phyloP scores from a whole-genome alignment of 2,797 vertebrate genomes.

The Chiloscyllium punctatum region DNA sequence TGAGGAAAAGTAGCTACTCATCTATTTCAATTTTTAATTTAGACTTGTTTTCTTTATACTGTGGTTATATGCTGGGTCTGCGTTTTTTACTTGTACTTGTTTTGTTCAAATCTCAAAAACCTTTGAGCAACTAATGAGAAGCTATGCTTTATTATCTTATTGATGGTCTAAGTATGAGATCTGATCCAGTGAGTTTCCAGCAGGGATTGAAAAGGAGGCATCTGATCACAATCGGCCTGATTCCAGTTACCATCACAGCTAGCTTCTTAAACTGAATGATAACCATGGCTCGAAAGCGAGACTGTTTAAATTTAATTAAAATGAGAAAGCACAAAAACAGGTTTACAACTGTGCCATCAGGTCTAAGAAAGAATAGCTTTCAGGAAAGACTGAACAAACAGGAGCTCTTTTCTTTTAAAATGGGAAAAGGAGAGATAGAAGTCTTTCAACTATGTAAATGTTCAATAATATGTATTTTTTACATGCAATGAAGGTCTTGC shows the following conservation, averaged over 20 bases:
- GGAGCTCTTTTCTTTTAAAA: not conserved
- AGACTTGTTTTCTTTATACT: not conserved
- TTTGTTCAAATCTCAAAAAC: not conserved
- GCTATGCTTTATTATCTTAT: not conserved
- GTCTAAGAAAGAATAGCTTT: not conserved
- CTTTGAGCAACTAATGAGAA: not conserved
- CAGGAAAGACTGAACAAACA: not conserved
- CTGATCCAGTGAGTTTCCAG: not conserved
- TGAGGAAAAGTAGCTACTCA: not conserved
- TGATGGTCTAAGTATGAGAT: not conserved
- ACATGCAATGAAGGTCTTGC: not conserved
- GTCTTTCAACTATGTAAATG: not conserved
- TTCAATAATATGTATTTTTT: not conserved
- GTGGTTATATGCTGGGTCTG: not conserved
- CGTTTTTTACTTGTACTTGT: not conserved
- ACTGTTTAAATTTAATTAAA: not conserved
- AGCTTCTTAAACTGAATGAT: not conserved
- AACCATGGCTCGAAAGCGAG: not conserved
- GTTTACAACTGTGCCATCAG: not conserved
- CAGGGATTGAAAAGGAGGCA: not conserved
- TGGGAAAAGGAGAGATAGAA: not conserved
- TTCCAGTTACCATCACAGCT: not conserved
- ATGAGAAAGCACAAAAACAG: not conserved
- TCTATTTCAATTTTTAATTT: not conserved
- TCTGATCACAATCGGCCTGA: not conserved